phyloP scores from a whole-genome alignment of 1,140 invertebrate genomes.

The Ostrea edulis region DNA sequence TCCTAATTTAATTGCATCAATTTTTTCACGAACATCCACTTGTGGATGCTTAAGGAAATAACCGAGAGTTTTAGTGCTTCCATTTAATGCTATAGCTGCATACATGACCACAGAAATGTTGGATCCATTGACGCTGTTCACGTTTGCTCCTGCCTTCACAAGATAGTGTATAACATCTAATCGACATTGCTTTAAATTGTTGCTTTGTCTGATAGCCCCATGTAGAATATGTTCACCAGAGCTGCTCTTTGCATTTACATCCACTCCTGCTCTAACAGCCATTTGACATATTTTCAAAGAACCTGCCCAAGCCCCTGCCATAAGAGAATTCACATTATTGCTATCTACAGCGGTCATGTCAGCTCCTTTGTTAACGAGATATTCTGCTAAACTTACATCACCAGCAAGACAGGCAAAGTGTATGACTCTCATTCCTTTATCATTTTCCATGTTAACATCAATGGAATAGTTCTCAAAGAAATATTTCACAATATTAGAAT shows the following conservation, averaged over 20 bases:
- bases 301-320: conserved; percentile 1
- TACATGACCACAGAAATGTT: conserved; percentile 18
- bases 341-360: neutral
- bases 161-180: neutral
- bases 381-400: neutral
- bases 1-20: conserved; percentile 12
- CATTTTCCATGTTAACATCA: neutral
- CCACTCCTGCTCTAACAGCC: conserved; percentile 14
- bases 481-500: conserved; percentile 3
- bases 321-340: conserved; percentile 9
- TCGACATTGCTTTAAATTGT: neutral
- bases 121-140: neutral
- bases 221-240: neutral
- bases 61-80: neutral
- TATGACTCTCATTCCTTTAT: conserved; percentile 5
- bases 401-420: conserved; percentile 5
- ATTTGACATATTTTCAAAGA: conserved; percentile 6
- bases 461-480: neutral
- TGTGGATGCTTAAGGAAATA: conserved; percentile 22
- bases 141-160: conserved; percentile 24
- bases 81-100: neutral
- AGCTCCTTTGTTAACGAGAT: conserved; percentile 8
- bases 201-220: neutral
- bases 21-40: neutral
- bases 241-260: conserved; percentile 6